A percentile compares a stretch with the other conserved stretches of the same genome.
These are phyloP conservation scores for Vollenhovia emeryi DNA, from an alignment of 1,140 invertebrate species.

Conservation along the genomic window DNA sequence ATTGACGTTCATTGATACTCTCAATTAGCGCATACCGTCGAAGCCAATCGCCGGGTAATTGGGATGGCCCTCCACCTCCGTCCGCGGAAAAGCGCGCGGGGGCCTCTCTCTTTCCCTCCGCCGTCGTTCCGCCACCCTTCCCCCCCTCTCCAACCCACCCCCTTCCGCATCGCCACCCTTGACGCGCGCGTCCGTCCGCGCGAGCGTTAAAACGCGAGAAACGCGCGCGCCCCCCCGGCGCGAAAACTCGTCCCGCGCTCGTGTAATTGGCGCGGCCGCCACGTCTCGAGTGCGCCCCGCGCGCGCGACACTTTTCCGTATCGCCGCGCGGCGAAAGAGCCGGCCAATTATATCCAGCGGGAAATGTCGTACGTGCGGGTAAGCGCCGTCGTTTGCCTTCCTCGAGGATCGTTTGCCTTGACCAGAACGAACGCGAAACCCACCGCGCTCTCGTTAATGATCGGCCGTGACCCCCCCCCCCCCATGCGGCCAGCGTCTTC, in stretches of 20 bases:
- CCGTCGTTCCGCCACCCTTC: not conserved
- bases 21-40: slow-evolving; percentile 74
- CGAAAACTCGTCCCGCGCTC: slow-evolving; percentile 29
- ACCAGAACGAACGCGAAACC: slow-evolving; percentile 13
- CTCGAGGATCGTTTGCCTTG: slow-evolving; percentile 40
- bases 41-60: slow-evolving; percentile 75
- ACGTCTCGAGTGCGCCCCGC: not conserved
- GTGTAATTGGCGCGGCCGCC: slow-evolving; percentile 23
- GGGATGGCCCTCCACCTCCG: slow-evolving; percentile 47
- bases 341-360: slow-evolving; percentile 49
- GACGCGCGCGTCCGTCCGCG: not conserved
- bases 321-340: slow-evolving; percentile 5
- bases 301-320: slow-evolving; percentile 4
- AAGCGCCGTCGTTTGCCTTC: not conserved
- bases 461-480: no score
- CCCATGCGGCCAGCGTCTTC: slow-evolving; percentile 31
- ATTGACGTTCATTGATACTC: slow-evolving; percentile 77
- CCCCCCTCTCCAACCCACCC: no score
- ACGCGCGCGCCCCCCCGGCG: slow-evolving; percentile 19
- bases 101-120: slow-evolving; percentile 19
- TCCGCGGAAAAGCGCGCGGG: slow-evolving; percentile 59
- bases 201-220: not conserved
- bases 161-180: not conserved
- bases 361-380: not conserved
- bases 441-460: not conserved